Conservation (phyloP, 1,140 invertebrate genomes). For the Trachymyrmex cornetzi region DNA sequence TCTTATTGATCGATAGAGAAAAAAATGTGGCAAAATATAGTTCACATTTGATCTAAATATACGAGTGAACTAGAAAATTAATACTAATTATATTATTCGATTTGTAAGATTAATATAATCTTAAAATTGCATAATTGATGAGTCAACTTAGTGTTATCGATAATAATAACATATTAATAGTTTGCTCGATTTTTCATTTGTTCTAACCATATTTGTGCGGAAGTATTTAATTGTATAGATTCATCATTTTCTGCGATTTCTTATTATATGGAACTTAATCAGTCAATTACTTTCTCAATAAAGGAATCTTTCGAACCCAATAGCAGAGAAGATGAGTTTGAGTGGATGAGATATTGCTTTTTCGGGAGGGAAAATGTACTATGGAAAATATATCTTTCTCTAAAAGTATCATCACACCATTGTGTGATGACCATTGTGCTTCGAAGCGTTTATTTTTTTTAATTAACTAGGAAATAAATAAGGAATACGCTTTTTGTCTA, state of each 20-base stretch:
- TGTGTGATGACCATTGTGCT: neutral
- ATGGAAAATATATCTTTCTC: slow-evolving; percentile 24
- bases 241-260: neutral
- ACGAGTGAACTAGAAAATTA: neutral
- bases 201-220: too few relatives aligned
- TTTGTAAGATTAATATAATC: neutral
- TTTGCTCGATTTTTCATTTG: neutral
- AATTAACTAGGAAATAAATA: slow-evolving; percentile 8
- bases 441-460: neutral
- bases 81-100: slow-evolving; percentile 12
- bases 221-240: neutral
- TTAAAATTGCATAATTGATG: neutral
- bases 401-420: neutral
- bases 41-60: neutral
- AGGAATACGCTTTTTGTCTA: neutral
- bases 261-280: slow-evolving; percentile 34
- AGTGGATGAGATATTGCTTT: slow-evolving; percentile 34
- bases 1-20: neutral
- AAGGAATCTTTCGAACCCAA: slow-evolving; percentile 14
- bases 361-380: neutral
- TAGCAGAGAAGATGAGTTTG: neutral
- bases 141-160: neutral
- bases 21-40: neutral
- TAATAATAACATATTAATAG: neutral
- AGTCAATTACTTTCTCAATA: slow-evolving; percentile 46